Base-by-base conservation (phyloP, 2,888 invertebrate genomes). In the Dendrolimus pini region DNA sequence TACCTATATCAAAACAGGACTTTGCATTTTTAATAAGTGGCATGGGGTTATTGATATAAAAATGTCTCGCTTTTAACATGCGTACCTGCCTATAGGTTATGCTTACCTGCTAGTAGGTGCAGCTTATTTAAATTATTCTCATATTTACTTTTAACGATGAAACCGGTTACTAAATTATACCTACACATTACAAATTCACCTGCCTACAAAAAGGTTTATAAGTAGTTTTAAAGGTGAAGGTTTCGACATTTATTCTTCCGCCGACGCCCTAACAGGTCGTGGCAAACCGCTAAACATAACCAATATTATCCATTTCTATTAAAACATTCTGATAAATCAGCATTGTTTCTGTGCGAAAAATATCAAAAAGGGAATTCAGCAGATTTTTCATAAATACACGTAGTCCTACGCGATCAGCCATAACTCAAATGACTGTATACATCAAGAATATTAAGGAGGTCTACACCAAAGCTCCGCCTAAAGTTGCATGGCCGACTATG, bases 381-480 rank as follows among this genome's bases (percentile, higher is more conserved):
- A 77, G 71, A 77, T 80, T 80, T 80, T 78, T 74, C 79, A 79
- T 78, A 82, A 83, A 78, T 75, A 82, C 78, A 80, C 85, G 82
- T 86, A 83, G 75, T 77, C 73, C 79, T 80, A 74, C 82, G 80
- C 82, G 88, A 86, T 87, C 78, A 73, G 70, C 81, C 78, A 89
- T 89, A 88, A 87, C 85, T 83, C 82, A 89, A 89, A 89, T 89
- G 89, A 79, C 75, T 82, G 87, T 83, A 80, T 83, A 88, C 85
- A 85, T 85, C 79, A 83, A 81, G 89, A 88, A 89, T 89, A 86
- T 83, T 82, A 89, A 90, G 89, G 89, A 89, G 89, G 87, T 79
- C 84, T 83, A 75, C 70, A 64, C 59, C 62, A 66, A 74, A 73
- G 77, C 89, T 69, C 85, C 89, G 82, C 89, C 89, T 89, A 76